Evolutionary conservation across 2,888 invertebrate genomes (phyloP).

Genomic region (Cancer borealis): DNA sequence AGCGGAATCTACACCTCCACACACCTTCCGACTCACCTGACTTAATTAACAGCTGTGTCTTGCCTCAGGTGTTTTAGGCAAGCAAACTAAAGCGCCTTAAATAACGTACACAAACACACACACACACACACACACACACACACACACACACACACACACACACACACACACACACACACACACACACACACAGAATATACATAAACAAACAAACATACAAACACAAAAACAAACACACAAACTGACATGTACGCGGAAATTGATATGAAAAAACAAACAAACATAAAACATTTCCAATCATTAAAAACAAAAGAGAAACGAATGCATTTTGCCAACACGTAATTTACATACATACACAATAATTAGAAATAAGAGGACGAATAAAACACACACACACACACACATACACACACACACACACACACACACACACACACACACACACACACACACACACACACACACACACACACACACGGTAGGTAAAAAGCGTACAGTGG

Average conservation of each 20-base stretch:
- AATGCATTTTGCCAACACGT: not conserved
- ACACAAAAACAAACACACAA: not conserved
- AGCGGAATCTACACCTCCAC: not conserved
- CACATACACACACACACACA: constrained; percentile 26
- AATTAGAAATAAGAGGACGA: not conserved
- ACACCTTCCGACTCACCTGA: constrained; percentile 30
- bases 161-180: constrained; percentile 38
- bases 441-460: constrained; percentile 57
- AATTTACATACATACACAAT: not conserved
- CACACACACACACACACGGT: constrained; percentile 47
- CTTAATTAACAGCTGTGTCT: constrained; percentile 24
- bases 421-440: constrained; percentile 58
- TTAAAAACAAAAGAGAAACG: not conserved
- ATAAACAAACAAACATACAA: not conserved
- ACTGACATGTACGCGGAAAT: not conserved
- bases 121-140: not conserved
- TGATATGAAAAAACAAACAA: not conserved
- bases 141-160: constrained; percentile 44
- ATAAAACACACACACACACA: not conserved
- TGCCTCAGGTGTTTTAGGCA: constrained; percentile 36
- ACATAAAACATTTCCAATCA: not conserved
- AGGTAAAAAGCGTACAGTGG: not conserved
- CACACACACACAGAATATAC: constrained; percentile 14
- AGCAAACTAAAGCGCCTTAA: constrained; percentile 33
- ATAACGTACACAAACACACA: constrained; percentile 23